These are phyloP conservation scores for Cephus pygmeus DNA, from an alignment of 2,888 invertebrate genomes.

Conservation along the genomic window DNA sequence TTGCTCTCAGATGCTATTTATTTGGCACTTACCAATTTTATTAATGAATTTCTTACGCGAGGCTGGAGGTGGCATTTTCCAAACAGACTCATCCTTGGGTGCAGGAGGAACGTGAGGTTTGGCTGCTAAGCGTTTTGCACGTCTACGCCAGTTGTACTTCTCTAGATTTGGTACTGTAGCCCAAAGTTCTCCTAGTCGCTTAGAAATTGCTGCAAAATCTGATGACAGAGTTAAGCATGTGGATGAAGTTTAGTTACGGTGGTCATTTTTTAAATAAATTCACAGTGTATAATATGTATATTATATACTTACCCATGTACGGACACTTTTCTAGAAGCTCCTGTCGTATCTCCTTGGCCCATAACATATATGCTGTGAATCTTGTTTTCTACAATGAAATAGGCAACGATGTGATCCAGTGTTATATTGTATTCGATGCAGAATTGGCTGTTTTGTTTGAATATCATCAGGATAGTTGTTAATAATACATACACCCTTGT, in stretches of 20 bases:
- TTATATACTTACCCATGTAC: constrained; percentile 72
- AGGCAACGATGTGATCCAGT: not conserved
- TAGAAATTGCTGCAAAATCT: constrained; percentile 86
- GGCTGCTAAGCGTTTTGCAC: constrained; percentile 77
- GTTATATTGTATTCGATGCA: not conserved
- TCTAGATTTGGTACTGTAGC: constrained; percentile 79
- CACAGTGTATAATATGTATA: not conserved
- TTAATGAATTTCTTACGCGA: constrained; percentile 67
- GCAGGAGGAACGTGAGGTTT: constrained; percentile 61
- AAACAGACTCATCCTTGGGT: constrained; percentile 54
- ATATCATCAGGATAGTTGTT: not conserved
- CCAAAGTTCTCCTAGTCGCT: constrained; percentile 90
- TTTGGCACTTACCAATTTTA: constrained; percentile 55
- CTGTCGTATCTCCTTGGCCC: constrained; percentile 86
- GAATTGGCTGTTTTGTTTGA: not conserved
- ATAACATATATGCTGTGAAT: constrained; percentile 91
- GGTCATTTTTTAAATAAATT: not conserved
- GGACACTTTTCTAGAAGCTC: constrained; percentile 79
- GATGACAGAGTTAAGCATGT: constrained; percentile 22
- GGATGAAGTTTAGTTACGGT: not conserved
- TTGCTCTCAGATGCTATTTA: not conserved
- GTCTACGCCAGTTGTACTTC: constrained; percentile 82
- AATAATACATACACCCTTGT: constrained; percentile 73
- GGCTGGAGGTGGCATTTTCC: constrained; percentile 58
- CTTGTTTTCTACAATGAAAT: constrained; percentile 72